phyloP scores from a whole-genome alignment of 1,140 invertebrate species.

The Micrasema longulum region DNA sequence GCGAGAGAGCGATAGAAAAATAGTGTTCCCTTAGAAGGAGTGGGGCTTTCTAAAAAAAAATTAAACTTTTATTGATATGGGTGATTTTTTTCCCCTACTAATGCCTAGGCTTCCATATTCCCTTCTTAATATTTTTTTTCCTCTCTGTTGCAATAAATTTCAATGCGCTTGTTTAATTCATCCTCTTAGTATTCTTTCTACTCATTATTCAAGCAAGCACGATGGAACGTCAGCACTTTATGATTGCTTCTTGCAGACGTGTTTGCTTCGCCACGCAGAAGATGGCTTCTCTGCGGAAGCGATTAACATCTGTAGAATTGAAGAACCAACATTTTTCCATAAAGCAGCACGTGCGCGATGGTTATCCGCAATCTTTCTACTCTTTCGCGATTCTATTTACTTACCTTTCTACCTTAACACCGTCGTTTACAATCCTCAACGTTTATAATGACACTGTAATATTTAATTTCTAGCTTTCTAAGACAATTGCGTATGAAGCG shows the following conservation, averaged over 20 bases:
- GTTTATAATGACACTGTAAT: not conserved
- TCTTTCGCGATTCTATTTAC: constrained; percentile 37
- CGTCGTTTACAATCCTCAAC: constrained; percentile 26
- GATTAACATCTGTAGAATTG: constrained; percentile 33
- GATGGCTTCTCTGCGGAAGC: constrained; percentile 29
- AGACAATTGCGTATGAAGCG: not conserved
- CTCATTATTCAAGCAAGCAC: too few species aligned
- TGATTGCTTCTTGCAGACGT: constrained; percentile 10
- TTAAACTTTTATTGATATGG: too few species aligned
- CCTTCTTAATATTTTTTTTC: too few species aligned
- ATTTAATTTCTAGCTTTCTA: constrained; percentile 1
- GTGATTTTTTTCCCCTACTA: too few species aligned
- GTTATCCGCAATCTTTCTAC: not conserved
- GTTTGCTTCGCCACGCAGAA: constrained; percentile 12
- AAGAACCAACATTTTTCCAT: constrained; percentile 35
- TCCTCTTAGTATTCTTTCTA: constrained; percentile 4
- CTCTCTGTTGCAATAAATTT: too few species aligned
- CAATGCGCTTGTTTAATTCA: too few species aligned
- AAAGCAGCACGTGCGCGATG: constrained; percentile 28
- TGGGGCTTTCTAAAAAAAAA: too few species aligned
- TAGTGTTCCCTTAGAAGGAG: too few species aligned
- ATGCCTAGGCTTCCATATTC: too few species aligned
- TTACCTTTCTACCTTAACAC: not conserved
- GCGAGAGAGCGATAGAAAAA: too few species aligned
- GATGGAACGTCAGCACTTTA: constrained; percentile 31